Base-by-base conservation (phyloP, 2,113 vertebrate genomes). In the Eolophus roseicapilla region DNA sequence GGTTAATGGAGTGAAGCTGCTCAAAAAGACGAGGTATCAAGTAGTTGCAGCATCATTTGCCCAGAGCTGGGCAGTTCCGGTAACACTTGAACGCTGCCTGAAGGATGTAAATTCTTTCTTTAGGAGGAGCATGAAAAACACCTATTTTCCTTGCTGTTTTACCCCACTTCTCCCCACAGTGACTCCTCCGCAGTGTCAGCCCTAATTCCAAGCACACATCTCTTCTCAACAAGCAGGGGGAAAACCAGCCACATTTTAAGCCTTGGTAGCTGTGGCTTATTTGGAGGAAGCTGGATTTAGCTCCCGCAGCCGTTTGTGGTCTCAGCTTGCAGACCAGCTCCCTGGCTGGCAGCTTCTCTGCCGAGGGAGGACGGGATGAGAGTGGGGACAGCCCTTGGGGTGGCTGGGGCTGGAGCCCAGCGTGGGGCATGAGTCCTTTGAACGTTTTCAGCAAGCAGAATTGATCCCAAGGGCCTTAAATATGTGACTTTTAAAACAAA, bases 401-500 rank as follows among this genome's bases (percentile, higher is more conserved):
- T 2, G 23, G 17, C 18, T 8, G 24, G 39, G 64, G 74, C 78
- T 24, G 68, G 44, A 43, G 59, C 52, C 18, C 44, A 27, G 33
- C 6, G 20, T 1, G 7, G 20, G 44, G 13, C 57, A 44, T 3
- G 1, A 0, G 2, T 8, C 57, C 59, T 63, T 14, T 6, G 59
- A 41, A 7, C 1, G 0, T 2, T 35, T 62, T 13, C 3, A 1
- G 29, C 52, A 3, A 39, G 18, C 20, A 46, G 47, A n/a, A 31
- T 1, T 12, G 23, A 25, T 74, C 57, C 25, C 33, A 13, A 47
- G 33, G 24, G 43, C 50, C 29, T 49, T 9, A 52, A 55, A 43
- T 16, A 27, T 0, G 0, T 6, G 25, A 35, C 49, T 69, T n/a
- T 9, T 28, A 13, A 71, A 65, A 23, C 13, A 33, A 20, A 17